Conservation (phyloP, 1,140 invertebrate genomes). For the Drosophila yakuba region DNA sequence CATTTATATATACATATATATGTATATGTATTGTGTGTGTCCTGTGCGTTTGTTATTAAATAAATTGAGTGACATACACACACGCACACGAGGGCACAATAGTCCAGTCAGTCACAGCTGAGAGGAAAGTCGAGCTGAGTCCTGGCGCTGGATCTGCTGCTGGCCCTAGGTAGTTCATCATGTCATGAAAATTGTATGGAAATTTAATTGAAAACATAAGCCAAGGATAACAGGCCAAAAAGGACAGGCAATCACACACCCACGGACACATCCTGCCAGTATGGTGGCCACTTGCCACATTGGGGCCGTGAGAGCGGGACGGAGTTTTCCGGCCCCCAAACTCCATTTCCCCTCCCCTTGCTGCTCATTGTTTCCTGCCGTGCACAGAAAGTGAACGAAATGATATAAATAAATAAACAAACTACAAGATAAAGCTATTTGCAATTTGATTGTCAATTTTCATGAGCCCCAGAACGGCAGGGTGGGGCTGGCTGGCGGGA, state of each 20-base stretch:
- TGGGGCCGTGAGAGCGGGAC: no score
- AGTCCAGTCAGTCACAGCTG: conserved; percentile 47
- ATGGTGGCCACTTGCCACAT: conserved; percentile 33
- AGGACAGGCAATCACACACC: conserved; percentile 72
- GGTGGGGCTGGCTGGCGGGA: neutral
- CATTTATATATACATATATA: no score
- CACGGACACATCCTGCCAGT: conserved; percentile 35
- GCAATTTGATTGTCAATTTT: conserved; percentile 83
- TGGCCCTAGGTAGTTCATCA: conserved; percentile 79
- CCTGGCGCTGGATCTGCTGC: conserved; percentile 34
- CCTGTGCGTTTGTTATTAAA: conserved; percentile 78
- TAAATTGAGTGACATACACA: conserved; percentile 76
- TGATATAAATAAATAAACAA: conserved; percentile 82
- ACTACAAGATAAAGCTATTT: conserved; percentile 83
- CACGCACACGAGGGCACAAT: conserved; percentile 32
- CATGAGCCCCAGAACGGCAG: conserved; percentile 49
- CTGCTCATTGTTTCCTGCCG: conserved; percentile 58
- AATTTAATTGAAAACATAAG: conserved; percentile 84
- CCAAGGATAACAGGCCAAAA: conserved; percentile 82
- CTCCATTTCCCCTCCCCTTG: conserved; percentile 10
- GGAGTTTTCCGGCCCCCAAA: no score
- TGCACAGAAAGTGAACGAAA: conserved; percentile 79
- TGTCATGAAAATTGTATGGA: conserved; percentile 84
- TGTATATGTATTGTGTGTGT: neutral
- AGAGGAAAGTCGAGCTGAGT: conserved; percentile 36